Evolutionary conservation across 2,888 invertebrate species (phyloP).

Genomic region (Orthosia incerta): DNA sequence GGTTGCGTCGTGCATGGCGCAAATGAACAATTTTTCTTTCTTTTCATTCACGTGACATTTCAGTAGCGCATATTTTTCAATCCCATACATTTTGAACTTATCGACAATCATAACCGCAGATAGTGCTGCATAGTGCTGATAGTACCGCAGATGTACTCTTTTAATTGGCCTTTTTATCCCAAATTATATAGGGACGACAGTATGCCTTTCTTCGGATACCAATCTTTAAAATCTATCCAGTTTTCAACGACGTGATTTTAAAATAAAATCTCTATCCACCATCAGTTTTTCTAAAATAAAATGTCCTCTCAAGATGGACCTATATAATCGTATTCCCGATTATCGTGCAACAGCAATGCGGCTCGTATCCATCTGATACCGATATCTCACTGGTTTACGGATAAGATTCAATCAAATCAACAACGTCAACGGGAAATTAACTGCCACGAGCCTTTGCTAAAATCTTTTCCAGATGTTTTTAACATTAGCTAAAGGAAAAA

Average conservation of each 20-base stretch:
- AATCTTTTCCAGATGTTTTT: neutral
- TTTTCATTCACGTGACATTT: too few relatives aligned
- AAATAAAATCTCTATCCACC: neutral
- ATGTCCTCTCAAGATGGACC: constrained; percentile 7
- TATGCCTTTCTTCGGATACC: neutral
- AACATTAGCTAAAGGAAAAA: constrained; percentile 18
- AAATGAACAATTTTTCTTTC: too few relatives aligned
- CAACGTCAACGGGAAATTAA: constrained; percentile 9
- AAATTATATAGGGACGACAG: neutral
- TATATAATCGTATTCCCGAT: neutral
- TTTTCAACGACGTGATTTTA: neutral
- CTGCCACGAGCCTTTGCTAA: constrained; percentile 10
- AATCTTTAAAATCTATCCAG: neutral
- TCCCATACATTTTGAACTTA: too few relatives aligned
- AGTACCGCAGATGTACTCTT: too few relatives aligned
- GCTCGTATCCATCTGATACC: constrained; percentile 15
- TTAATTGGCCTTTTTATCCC: neutral
- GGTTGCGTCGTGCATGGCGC: too few relatives aligned
- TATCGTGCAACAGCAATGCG: neutral
- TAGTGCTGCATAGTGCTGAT: too few relatives aligned
- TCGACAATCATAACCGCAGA: too few relatives aligned
- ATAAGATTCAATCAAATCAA: constrained; percentile 41
- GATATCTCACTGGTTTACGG: constrained; percentile 30
- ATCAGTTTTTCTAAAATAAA: constrained; percentile 8
- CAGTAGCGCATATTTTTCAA: too few relatives aligned